Evolutionary conservation across 1,140 invertebrate genomes (phyloP).

Genomic region (Cyphomyrmex costatus): DNA sequence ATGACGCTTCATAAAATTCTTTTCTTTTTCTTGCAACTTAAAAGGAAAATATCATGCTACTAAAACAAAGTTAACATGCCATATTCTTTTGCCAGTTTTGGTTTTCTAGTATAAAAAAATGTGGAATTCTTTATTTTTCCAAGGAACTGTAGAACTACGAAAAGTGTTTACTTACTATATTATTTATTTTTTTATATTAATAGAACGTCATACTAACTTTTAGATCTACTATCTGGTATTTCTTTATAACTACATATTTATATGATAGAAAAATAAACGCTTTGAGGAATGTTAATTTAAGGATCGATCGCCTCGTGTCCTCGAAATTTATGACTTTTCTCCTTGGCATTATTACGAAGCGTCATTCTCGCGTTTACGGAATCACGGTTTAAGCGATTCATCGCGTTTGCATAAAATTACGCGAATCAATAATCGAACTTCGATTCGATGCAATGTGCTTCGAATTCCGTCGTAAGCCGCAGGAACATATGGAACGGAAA

Average conservation of each 20-base stretch:
- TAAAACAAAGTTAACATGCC: no score
- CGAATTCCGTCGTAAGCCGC: constrained; percentile 58
- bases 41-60: no score
- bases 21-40: no score
- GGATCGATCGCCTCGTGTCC: not conserved
- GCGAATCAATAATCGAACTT: not conserved
- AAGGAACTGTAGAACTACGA: no score
- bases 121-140: no score
- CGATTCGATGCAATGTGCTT: not conserved
- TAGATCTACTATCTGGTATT: no score
- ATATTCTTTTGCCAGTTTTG: no score
- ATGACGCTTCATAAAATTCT: not conserved
- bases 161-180: no score
- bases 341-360: constrained; percentile 40
- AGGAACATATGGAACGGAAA: constrained; percentile 27
- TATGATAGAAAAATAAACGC: constrained; percentile 18
- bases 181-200: no score
- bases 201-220: no score
- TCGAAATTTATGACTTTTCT: constrained; percentile 41
- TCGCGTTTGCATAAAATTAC: not conserved
- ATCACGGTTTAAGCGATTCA: not conserved
- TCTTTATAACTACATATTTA: not conserved
- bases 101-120: no score
- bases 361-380: constrained; percentile 13
- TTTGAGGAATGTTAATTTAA: constrained; percentile 10